Base-by-base conservation (phyloP, 2,797 vertebrate genomes). In the Atherinosoma microstoma region DNA sequence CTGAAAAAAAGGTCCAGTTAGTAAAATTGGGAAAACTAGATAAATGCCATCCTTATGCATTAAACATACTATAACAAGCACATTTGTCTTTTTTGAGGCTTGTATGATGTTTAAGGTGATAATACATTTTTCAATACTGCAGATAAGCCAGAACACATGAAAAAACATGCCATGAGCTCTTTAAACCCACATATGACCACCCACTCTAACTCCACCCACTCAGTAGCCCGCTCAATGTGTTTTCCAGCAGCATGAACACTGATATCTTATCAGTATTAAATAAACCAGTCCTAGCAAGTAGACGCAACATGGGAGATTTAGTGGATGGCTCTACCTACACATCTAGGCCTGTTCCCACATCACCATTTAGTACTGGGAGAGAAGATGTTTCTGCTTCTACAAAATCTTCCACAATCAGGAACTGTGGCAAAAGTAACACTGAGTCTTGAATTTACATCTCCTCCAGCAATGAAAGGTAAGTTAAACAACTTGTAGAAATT, bases 201-300 rank as follows among this genome's bases (percentile, higher is more conserved):
- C 20, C 1, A 18, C 36, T 59, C 65, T 24, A 45, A 58, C 42
- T 3, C 65, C 65, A 61, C 53, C n/a, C 68, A 61, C 67, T 29
- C 32, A 27, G 13, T 60, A 59, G 27, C 60, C 42, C 49, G 53
- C 34, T 54, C 60, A 71, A 15, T 32, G 12, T 8, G 30, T 62
- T 59, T 72, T 82, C 36, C 67, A 74, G 53, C 69, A 76, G 47
- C 5, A 56, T 6, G 7, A 67, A 58, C 71, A 22, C 58, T 56
- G 80, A 84, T 79, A 80, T 67, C 70, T 78, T 72, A 87, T 80
- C 75, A 65, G 59, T 54, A 73, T 64, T 65, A 76, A 83, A 84
- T 32, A 79, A 56, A 71, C 70, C 67, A 51, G 78, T 53, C 40
- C 70, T 38, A 67, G 78, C 67, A 74, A 42, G 68, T 9, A 72